Percentiles rank a stretch among this genome's conserved stretches.
Evolutionary conservation across 1,140 invertebrate species (phyloP).

Genomic region (Drosophila albomicans): DNA sequence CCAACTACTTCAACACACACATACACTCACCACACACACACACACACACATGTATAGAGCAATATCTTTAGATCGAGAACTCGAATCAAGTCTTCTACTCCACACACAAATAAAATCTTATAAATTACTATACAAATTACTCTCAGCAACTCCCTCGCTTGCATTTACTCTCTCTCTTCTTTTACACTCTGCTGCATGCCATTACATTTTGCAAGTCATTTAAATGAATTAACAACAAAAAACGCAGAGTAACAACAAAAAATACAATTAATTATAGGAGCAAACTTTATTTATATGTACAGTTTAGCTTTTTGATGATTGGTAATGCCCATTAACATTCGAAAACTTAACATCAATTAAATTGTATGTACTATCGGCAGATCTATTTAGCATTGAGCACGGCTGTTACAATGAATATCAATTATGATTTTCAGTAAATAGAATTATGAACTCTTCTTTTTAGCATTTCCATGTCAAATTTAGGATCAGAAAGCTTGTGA

Average conservation of each 20-base stretch:
- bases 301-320: conserved; percentile 11
- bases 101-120: conserved; percentile 15
- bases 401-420: neutral
- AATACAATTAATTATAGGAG: neutral
- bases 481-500: no score
- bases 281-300: neutral
- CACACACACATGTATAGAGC: conserved; percentile 26
- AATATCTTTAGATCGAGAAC: conserved; percentile 19
- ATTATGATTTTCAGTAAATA: neutral
- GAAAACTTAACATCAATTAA: neutral
- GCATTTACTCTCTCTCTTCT: conserved; percentile 26
- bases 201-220: conserved; percentile 27
- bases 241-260: neutral
- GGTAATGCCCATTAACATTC: conserved; percentile 1
- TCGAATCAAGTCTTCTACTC: neutral
- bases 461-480: no score
- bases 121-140: conserved; percentile 13
- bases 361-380: neutral
- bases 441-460: no score
- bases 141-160: conserved; percentile 23
- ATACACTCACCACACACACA: neutral
- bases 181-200: conserved; percentile 45
- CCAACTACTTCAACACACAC: conserved; percentile 8
- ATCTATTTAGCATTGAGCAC: neutral
- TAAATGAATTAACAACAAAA: neutral